These are phyloP conservation scores for Netelia inedita DNA, from an alignment of 2,888 invertebrate genomes.

Conservation along the genomic window DNA sequence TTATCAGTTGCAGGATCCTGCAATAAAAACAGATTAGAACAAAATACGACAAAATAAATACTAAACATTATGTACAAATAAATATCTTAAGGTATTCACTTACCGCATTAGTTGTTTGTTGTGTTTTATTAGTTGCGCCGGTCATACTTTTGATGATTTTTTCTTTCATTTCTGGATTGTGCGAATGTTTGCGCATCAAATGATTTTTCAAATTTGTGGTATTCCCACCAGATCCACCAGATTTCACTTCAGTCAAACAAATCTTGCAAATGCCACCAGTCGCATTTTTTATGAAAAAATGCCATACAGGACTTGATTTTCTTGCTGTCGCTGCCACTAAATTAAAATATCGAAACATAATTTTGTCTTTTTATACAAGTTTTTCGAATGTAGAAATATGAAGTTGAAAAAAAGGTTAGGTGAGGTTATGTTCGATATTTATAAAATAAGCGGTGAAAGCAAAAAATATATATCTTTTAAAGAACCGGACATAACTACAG, in stretches of 20 bases:
- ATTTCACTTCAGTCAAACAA: not conserved
- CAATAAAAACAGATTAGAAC: not conserved
- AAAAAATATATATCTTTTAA: too few species aligned
- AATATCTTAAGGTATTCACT: too few species aligned
- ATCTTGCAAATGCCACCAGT: not conserved
- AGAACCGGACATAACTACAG: too few species aligned
- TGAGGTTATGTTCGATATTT: too few species aligned
- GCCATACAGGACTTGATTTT: too few species aligned
- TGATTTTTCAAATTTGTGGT: not conserved
- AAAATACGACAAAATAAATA: conserved; percentile 3
- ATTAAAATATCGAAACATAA: too few species aligned
- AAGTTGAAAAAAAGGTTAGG: too few species aligned
- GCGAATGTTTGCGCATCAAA: not conserved
- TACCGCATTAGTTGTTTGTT: not conserved
- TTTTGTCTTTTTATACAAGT: too few species aligned
- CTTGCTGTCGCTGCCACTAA: too few species aligned
- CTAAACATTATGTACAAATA: too few species aligned
- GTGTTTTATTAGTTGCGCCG: not conserved
- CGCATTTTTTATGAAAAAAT: not conserved
- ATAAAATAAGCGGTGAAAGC: too few species aligned
- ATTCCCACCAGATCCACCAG: not conserved
- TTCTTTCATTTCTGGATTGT: not conserved
- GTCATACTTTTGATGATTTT: not conserved
- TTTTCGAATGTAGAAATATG: too few species aligned
- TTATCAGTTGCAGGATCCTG: not conserved